Evolutionary conservation across 2,113 vertebrate species (phyloP).

Genomic region (Scophthalmus maximus): DNA sequence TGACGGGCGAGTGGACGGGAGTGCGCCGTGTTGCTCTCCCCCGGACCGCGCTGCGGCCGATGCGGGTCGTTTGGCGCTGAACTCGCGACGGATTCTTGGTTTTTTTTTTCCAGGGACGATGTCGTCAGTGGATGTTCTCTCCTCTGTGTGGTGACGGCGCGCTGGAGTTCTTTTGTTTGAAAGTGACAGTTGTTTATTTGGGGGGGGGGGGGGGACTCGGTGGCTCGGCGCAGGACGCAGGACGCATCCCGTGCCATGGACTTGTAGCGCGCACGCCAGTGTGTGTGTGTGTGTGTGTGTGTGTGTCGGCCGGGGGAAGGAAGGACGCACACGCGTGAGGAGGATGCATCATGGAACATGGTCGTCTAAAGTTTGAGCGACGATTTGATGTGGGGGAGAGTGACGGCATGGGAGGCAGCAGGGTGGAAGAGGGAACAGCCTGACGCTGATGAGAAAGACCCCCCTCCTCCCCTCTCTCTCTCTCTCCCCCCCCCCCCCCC

Average conservation of each 20-base stretch:
- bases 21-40: too few species aligned
- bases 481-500: background rate
- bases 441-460: slow-evolving; percentile 14
- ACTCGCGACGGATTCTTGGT: too few species aligned
- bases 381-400: slow-evolving; percentile 23
- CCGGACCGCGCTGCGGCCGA: too few species aligned
- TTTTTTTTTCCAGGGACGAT: background rate
- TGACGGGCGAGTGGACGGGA: too few species aligned
- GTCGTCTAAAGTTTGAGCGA: slow-evolving; percentile 70
- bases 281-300: background rate
- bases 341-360: slow-evolving; percentile 67
- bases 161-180: background rate
- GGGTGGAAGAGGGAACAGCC: slow-evolving; percentile 7
- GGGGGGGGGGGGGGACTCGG: too few species aligned
- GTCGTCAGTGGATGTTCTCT: slow-evolving; percentile 1
- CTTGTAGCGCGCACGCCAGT: slow-evolving; percentile 19
- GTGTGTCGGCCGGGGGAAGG: slow-evolving; percentile 14
- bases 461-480: background rate
- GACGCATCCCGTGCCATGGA: slow-evolving; percentile 17
- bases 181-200: background rate
- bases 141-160: background rate
- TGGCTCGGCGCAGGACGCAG: too few species aligned
- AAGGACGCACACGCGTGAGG: slow-evolving; percentile 51
- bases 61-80: too few species aligned
- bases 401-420: slow-evolving; percentile 39